Evolutionary conservation across 2,797 vertebrate genomes (phyloP).

Genomic region (Cheirogaleus major): DNA sequence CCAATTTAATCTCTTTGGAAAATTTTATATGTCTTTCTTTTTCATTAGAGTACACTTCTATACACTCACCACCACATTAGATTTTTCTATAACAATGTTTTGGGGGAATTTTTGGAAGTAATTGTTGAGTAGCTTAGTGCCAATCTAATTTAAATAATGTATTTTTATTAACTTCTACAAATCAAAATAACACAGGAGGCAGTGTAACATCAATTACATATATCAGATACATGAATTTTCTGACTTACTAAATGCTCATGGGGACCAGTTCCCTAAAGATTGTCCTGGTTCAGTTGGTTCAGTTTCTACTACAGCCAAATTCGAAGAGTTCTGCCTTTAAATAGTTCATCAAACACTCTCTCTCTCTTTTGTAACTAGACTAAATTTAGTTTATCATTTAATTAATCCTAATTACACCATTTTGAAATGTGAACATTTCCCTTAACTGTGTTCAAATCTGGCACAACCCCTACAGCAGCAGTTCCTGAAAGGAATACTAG

Average conservation of each 20-base stretch:
- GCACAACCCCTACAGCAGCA: not conserved
- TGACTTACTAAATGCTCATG: not conserved
- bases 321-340: not conserved
- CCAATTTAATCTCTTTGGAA: not conserved
- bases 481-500: not conserved
- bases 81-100: not conserved
- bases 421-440: slow-evolving; percentile 24
- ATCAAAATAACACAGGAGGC: not conserved
- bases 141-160: slow-evolving; percentile 24
- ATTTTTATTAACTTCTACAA: not conserved
- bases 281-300: not conserved
- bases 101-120: not conserved
- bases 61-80: not conserved
- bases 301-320: not conserved
- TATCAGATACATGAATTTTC: not conserved
- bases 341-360: slow-evolving; percentile 13
- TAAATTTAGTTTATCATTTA: not conserved
- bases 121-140: not conserved
- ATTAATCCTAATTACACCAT: not conserved
- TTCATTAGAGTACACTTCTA: not conserved
- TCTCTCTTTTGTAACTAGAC: not conserved
- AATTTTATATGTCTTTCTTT: not conserved
- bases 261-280: slow-evolving; percentile 17
- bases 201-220: not conserved
- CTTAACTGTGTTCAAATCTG: slow-evolving; percentile 22